Conservation (phyloP, 1,140 invertebrate genomes). For the Hypothenemus hampei region DNA sequence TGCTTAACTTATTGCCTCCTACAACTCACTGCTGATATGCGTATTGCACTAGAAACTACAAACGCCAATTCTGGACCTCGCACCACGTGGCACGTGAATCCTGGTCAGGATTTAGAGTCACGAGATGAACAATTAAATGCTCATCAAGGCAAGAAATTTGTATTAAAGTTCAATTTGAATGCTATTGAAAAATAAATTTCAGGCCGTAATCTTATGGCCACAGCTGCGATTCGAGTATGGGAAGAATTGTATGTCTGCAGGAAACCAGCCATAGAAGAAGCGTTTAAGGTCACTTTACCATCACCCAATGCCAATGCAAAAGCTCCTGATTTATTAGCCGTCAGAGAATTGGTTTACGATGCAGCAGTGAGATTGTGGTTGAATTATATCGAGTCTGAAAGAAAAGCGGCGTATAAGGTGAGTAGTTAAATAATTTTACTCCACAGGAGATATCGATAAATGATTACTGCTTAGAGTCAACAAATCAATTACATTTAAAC, state of each 20-base stretch:
- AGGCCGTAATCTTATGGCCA: constrained; percentile 77
- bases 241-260: constrained; percentile 95
- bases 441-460: no score
- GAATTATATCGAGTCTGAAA: constrained; percentile 83
- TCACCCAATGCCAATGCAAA: constrained; percentile 64
- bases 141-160: constrained; percentile 53
- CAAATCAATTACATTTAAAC: no score
- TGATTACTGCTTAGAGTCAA: no score
- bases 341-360: constrained; percentile 82
- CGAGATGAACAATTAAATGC: constrained; percentile 71
- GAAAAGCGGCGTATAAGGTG: constrained; percentile 77
- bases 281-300: constrained; percentile 82
- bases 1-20: constrained; percentile 94
- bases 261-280: constrained; percentile 90
- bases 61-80: constrained; percentile 55
- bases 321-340: constrained; percentile 70
- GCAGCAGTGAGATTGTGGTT: constrained; percentile 83
- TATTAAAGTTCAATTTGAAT: neutral
- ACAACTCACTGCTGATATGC: constrained; percentile 86
- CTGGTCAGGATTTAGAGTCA: constrained; percentile 62
- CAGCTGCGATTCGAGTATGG: constrained; percentile 91
- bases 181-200: neutral
- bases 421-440: no score
- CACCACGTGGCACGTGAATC: constrained; percentile 88
- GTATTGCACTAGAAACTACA: constrained; percentile 65